Evolutionary conservation across 2,888 invertebrate genomes (phyloP).

Genomic region (Euzophera pinguis): DNA sequence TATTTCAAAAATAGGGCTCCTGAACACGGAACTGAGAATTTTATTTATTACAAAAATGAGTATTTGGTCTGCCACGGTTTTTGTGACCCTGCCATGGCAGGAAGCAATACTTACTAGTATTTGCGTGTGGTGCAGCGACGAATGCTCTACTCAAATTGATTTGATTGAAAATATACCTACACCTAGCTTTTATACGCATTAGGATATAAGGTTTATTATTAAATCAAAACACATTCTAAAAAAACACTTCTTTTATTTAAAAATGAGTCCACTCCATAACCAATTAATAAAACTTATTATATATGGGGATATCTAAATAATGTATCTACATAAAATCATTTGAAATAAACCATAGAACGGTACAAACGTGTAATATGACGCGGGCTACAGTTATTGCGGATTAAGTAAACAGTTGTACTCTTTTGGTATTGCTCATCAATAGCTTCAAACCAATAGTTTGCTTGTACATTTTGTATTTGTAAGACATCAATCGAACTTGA

Average conservation of each 20-base stretch:
- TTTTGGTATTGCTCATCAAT: slow-evolving; percentile 61
- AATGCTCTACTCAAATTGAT: too few species aligned
- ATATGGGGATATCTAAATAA: slow-evolving; percentile 49
- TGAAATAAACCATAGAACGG: slow-evolving; percentile 43
- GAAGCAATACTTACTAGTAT: too few species aligned
- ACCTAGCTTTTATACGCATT: too few species aligned
- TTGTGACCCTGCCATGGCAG: too few species aligned
- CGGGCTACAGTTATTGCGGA: slow-evolving; percentile 45
- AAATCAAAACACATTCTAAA: slow-evolving; percentile 2
- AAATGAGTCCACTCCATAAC: slow-evolving; percentile 25
- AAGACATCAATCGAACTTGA: slow-evolving; percentile 49
- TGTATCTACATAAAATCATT: slow-evolving; percentile 43
- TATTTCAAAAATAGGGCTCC: too few species aligned
- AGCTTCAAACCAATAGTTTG: slow-evolving; percentile 42
- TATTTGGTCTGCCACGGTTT: too few species aligned
- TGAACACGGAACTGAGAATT: too few species aligned
- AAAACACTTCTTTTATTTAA: slow-evolving; percentile 26
- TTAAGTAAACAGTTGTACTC: slow-evolving; percentile 54
- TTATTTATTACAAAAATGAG: too few species aligned
- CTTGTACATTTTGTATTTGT: slow-evolving; percentile 42
- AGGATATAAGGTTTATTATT: too few species aligned
- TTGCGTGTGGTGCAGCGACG: too few species aligned
- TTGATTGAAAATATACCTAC: too few species aligned
- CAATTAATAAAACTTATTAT: slow-evolving; percentile 50
- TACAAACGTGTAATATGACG: slow-evolving; percentile 50